These are phyloP conservation scores for Pelosia muscerda DNA, from an alignment of 2,888 invertebrate genomes.

Conservation along the genomic window DNA sequence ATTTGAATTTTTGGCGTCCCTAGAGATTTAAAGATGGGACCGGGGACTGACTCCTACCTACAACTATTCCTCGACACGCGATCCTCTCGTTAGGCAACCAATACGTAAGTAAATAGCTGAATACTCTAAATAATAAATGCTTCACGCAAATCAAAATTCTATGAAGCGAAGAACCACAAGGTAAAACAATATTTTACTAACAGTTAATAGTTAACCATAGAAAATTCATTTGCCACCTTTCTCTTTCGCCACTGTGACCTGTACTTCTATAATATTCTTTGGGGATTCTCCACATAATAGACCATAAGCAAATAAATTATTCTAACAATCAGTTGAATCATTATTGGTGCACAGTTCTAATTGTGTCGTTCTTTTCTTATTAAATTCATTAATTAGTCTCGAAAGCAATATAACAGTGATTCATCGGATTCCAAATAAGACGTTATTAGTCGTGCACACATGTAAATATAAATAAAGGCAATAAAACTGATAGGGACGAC, in stretches of 20 bases:
- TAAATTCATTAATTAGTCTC: conserved; percentile 19
- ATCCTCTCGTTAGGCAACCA: conserved; percentile 64
- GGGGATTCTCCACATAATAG: background rate
- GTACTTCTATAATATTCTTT: background rate
- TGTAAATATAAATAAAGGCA: conserved; percentile 53
- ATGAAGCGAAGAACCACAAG: background rate
- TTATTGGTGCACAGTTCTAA: background rate
- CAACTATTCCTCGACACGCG: conserved; percentile 60
- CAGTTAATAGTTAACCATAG: background rate
- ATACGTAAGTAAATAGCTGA: conserved; percentile 53
- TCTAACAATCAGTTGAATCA: background rate
- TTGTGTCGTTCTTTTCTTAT: conserved; percentile 1
- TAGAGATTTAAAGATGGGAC: conserved; percentile 50
- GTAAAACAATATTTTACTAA: background rate
- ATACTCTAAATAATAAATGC: conserved; percentile 58
- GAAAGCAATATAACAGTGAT: conserved; percentile 31
- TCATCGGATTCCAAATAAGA: conserved; percentile 44
- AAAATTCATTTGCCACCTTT: background rate
- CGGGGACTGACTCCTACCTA: conserved; percentile 46
- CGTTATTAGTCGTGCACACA: conserved; percentile 44
- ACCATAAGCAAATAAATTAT: background rate
- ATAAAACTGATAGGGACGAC: conserved; percentile 50
- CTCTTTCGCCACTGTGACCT: background rate
- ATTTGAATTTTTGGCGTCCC: conserved; percentile 28
- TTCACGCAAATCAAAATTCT: conserved; percentile 37